A percentile compares a stretch with the other conserved stretches of the same genome.
Evolutionary conservation across 1,140 invertebrate genomes (phyloP).

Genomic region (Chrysomallon squamiferum): DNA sequence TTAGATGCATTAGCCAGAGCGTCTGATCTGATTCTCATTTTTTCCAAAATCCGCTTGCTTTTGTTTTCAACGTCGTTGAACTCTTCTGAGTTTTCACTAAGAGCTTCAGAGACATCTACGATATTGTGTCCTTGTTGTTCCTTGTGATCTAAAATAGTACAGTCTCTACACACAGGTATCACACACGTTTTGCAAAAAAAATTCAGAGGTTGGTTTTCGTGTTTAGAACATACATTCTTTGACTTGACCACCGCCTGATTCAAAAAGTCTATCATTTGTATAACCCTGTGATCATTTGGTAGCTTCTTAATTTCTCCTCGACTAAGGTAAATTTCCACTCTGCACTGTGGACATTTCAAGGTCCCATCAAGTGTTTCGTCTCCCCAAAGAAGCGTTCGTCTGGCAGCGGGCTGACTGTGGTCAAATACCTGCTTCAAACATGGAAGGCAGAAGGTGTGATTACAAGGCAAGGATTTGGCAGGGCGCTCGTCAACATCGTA

Average conservation of each 20-base stretch:
- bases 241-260: conserved; percentile 42
- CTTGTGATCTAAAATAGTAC: conserved; percentile 59
- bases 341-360: conserved; percentile 56
- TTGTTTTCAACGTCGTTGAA: conserved; percentile 47
- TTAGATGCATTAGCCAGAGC: conserved; percentile 51
- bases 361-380: conserved; percentile 43
- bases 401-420: conserved; percentile 39
- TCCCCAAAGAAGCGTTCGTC: conserved; percentile 32
- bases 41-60: conserved; percentile 41
- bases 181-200: conserved; percentile 58
- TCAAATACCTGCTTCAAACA: conserved; percentile 52
- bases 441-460: conserved; percentile 54
- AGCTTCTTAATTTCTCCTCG: conserved; percentile 45
- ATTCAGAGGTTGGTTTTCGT: conserved; percentile 54
- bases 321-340: conserved; percentile 51
- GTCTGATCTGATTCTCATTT: conserved; percentile 47
- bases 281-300: conserved; percentile 53
- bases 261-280: conserved; percentile 59
- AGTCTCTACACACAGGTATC: conserved; percentile 56
- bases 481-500: conserved; percentile 41
- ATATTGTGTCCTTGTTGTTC: conserved; percentile 50
- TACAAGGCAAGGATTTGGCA: conserved; percentile 54
- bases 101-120: conserved; percentile 47
- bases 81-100: conserved; percentile 42
- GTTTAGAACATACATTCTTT: conserved; percentile 52